Evolutionary conservation across 2,113 vertebrate species (phyloP), one percentile per base, ranked within the genome.

Genomic region (Rhombomys opimus): DNA sequence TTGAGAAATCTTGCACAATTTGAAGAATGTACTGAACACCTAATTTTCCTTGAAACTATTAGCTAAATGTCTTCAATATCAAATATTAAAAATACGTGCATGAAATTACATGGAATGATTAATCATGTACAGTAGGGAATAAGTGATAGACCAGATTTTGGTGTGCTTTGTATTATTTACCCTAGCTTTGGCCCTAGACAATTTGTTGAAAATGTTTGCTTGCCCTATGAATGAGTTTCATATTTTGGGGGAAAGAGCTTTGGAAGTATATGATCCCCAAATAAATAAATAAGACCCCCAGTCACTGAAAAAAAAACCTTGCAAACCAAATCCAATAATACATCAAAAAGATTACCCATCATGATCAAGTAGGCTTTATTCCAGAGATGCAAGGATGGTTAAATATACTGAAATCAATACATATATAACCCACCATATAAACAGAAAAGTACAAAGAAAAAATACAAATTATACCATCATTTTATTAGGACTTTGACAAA

Each of bases 21-120:
- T 68, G 89, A 97, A 95, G 96, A 97, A 96, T 23, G 25, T 32
- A 88, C 95, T 23, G 57, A 95, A 73, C 59, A 97, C 88, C 96
- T 97, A 95, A 97, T 97, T 46, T 96, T 97, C 68, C 87, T 97
- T 87, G 90, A 95, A 93, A 96, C 78, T 91, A 94, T 97, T 97
- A 96, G 95, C 20, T 91, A 98, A 91, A 92, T 97, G 84, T 90
- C 77, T 96, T 82, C 90, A 89, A 93, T 95, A 92, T 97, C 92
- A 97, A 97, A 75, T 87, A 68, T 4, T 93, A 5, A 75, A 95
- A 97, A 93, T 91, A 77, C 25, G 95, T 63, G 72, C 0, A 0
- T 84, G 81, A 92, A 97, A 98, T 87, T 0, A 97, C 63, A 61
- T 50, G 92, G 70, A 63, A 89, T 89, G 57, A 97, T 94, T 97